A percentile compares a stretch with the other conserved stretches of the same genome.
These are phyloP conservation scores for Rhagophthalmus giganteus DNA, from an alignment of 2,888 invertebrate species.

Conservation along the genomic window DNA sequence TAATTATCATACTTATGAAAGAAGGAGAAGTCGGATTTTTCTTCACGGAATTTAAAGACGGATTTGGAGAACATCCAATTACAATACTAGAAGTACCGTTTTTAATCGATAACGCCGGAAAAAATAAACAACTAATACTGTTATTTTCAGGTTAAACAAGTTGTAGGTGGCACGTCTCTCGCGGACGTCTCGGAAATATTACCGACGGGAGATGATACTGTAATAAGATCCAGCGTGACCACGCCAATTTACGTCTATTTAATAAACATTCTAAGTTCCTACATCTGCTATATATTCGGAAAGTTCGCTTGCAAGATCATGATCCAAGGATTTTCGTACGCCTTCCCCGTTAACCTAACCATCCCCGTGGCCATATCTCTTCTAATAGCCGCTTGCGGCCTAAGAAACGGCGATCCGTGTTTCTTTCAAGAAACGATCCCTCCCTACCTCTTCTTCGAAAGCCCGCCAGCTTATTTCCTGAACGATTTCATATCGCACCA, in stretches of 20 bases:
- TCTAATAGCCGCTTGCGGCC: conserved; percentile 84
- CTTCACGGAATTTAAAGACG: conserved; percentile 72
- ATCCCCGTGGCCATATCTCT: conserved; percentile 88
- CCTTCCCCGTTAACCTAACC: conserved; percentile 91
- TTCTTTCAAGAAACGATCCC: conserved; percentile 85
- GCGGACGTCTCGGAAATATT: conserved; percentile 79
- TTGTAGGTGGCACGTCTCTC: conserved; percentile 62
- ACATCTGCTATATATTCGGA: conserved; percentile 88
- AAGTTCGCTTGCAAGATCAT: conserved; percentile 96
- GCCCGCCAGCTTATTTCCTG: conserved; percentile 79
- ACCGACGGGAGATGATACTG: conserved; percentile 74
- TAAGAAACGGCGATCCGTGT: conserved; percentile 84
- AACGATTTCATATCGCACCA: conserved; percentile 83
- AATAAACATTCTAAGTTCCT: conserved; percentile 80
- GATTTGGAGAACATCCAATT: conserved; percentile 79
- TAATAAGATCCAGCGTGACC: conserved; percentile 70
- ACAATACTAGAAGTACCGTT: conserved; percentile 74
- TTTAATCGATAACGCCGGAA: too few relatives aligned
- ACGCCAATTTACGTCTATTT: conserved; percentile 77
- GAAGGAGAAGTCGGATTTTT: conserved; percentile 78
- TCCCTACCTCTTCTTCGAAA: conserved; percentile 89
- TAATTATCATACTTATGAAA: conserved; percentile 73
- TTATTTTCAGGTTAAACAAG: conserved; percentile 64
- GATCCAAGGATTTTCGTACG: conserved; percentile 96
- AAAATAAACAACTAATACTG: too few relatives aligned